Evolutionary conservation across 2,113 vertebrate genomes (phyloP).

Genomic region (Cyrtonyx montezumae): DNA sequence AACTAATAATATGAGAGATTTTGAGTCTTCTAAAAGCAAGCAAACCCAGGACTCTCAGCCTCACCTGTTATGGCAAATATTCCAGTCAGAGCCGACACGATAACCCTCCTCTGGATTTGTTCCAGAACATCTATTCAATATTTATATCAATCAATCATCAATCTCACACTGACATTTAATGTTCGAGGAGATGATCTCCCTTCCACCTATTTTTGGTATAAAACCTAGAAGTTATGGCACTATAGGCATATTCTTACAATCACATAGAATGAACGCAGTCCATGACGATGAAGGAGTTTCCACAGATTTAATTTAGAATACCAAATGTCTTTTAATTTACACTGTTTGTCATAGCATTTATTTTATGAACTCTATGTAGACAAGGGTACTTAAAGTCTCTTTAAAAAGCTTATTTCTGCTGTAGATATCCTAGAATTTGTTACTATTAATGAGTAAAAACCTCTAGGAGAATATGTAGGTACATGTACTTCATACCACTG

Average conservation of each 20-base stretch:
- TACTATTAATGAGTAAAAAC: not conserved
- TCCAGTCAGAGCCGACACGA: not conserved
- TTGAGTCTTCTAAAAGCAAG: not conserved
- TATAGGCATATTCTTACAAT: not conserved
- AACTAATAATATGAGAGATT: not conserved
- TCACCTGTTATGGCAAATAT: not conserved
- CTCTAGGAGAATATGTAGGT: not conserved
- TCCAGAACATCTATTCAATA: not conserved
- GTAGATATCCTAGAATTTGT: not conserved
- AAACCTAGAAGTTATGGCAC: not conserved
- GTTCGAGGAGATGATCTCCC: not conserved
- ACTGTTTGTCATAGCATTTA: not conserved
- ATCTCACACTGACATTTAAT: not conserved
- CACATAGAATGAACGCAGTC: not conserved
- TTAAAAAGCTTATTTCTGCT: not conserved
- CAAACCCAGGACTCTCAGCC: not conserved
- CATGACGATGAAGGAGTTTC: not conserved
- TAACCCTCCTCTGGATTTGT: not conserved
- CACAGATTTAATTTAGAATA: not conserved
- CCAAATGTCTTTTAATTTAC: not conserved
- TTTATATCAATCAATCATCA: too few species aligned
- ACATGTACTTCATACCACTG: not conserved
- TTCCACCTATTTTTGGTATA: not conserved
- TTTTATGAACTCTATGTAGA: not conserved
- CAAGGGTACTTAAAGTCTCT: not conserved